Evolutionary conservation across 2,797 vertebrate species (phyloP).

Genomic region (Benthosema pterotum): DNA sequence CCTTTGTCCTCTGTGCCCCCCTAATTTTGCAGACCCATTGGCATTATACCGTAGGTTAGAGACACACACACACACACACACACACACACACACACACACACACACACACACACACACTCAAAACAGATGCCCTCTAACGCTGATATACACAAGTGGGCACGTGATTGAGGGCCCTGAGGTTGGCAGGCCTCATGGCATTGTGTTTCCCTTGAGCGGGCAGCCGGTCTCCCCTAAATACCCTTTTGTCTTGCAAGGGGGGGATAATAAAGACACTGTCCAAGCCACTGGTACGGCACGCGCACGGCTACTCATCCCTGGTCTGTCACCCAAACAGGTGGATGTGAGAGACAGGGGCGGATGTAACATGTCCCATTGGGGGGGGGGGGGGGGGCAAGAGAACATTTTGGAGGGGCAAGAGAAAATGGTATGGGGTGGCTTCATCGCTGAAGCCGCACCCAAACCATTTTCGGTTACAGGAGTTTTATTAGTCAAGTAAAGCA

Average conservation of each 20-base stretch:
- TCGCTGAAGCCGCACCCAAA: too few relatives aligned
- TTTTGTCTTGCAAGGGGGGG: conserved; percentile 78
- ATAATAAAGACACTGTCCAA: conserved; percentile 74
- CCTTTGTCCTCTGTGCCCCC: conserved; percentile 52
- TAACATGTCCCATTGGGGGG: too few relatives aligned
- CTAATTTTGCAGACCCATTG: conserved; percentile 42
- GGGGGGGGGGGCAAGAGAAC: too few relatives aligned
- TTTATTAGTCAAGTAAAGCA: too few relatives aligned
- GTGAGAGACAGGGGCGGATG: conserved; percentile 51
- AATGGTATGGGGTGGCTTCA: too few relatives aligned
- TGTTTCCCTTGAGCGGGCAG: conserved; percentile 71
- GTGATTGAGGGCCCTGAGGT: conserved; percentile 56
- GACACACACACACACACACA: conserved; percentile 26
- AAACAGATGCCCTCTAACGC: conserved; percentile 75
- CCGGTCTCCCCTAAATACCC: conserved; percentile 76
- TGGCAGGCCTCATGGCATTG: conserved; percentile 78
- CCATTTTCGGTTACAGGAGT: too few relatives aligned
- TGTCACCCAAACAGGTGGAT: conserved; percentile 80
- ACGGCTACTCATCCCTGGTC: conserved; percentile 65
- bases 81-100: conserved; percentile 32
- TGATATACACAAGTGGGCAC: conserved; percentile 68
- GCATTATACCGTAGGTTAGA: conserved; percentile 67
- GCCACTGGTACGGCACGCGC: conserved; percentile 77
- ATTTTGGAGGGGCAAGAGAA: too few relatives aligned
- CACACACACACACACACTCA: conserved; percentile 15